Evolutionary conservation across 1,140 invertebrate species (phyloP).

Genomic region (Acromyrmex echinatior): DNA sequence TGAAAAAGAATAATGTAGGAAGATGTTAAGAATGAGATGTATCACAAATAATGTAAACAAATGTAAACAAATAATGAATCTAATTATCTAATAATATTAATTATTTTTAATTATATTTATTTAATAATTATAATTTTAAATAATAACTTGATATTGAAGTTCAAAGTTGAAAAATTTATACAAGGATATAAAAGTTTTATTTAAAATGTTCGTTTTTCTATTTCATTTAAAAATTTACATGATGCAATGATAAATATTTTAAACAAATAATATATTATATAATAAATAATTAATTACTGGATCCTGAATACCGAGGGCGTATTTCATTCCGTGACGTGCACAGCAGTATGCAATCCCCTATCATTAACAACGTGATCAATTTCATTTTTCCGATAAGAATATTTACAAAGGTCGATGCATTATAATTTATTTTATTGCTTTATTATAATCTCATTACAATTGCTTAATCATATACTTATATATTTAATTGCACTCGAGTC

Average conservation of each 20-base stretch:
- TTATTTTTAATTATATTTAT: not conserved
- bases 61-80: not conserved
- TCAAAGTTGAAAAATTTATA: not conserved
- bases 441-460: not conserved
- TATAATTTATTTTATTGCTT: conserved; percentile 16
- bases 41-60: not conserved
- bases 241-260: not conserved
- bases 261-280: conserved; percentile 4
- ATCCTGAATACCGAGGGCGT: conserved; percentile 68
- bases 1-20: not conserved
- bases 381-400: conserved; percentile 42
- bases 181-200: conserved; percentile 39
- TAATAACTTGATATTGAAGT: not conserved
- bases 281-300: conserved; percentile 71
- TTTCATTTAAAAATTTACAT: conserved; percentile 11
- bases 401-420: not conserved
- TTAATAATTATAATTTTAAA: not conserved
- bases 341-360: conserved; percentile 40
- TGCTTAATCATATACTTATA: conserved; percentile 12
- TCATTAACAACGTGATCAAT: conserved; percentile 53
- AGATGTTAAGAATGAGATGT: not conserved
- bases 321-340: conserved; percentile 60
- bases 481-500: not conserved
- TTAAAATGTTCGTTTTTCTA: conserved; percentile 34
- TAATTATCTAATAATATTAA: conserved; percentile 1